phyloP scores from a whole-genome alignment of 2,113 vertebrate species.

The Bostrychus sinensis region DNA sequence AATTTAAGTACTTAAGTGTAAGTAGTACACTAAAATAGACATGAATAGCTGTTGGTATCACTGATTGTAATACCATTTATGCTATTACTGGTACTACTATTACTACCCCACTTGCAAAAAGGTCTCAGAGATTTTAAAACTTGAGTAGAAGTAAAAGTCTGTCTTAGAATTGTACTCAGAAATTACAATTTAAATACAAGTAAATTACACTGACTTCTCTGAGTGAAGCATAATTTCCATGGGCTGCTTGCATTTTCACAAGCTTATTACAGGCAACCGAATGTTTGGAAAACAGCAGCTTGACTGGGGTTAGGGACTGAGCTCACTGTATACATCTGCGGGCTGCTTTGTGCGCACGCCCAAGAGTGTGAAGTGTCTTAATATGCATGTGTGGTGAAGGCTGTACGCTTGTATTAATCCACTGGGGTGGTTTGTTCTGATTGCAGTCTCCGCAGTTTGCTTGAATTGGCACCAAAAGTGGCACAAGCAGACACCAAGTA shows the following conservation, averaged over 20 bases:
- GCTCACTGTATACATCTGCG: constrained; percentile 44
- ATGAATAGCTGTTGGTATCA: too few relatives aligned
- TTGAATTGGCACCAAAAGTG: constrained; percentile 66
- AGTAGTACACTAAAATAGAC: too few relatives aligned
- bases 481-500: constrained; percentile 47
- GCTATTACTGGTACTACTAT: too few relatives aligned
- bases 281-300: constrained; percentile 54
- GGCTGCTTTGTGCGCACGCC: constrained; percentile 29
- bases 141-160: too few relatives aligned
- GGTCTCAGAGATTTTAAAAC: too few relatives aligned
- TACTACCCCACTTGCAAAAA: too few relatives aligned
- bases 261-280: constrained; percentile 41
- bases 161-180: too few relatives aligned
- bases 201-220: too few relatives aligned
- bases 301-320: constrained; percentile 16
- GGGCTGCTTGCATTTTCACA: constrained; percentile 41
- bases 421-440: constrained; percentile 56
- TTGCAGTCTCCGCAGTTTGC: constrained; percentile 66
- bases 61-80: too few relatives aligned
- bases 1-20: too few relatives aligned
- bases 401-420: constrained; percentile 56
- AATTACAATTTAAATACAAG: too few relatives aligned
- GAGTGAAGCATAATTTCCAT: constrained; percentile 53
- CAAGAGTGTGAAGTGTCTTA: constrained; percentile 35
- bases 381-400: constrained; percentile 42